These are phyloP conservation scores for Caenorhabditis drosophilae DNA, from an alignment of 2,888 invertebrate genomes.

Conservation along the genomic window DNA sequence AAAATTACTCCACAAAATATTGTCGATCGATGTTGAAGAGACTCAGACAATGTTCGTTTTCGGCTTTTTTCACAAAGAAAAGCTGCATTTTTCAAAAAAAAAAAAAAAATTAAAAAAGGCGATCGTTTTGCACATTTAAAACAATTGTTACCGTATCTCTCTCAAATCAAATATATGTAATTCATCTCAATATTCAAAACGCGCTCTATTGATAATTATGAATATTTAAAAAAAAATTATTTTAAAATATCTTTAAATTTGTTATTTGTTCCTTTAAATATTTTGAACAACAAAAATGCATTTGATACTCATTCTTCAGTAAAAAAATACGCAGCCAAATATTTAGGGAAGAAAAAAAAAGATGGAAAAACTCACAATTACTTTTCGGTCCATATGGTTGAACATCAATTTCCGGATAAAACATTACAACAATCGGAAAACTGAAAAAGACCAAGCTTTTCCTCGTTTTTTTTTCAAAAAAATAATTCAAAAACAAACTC, in stretches of 20 bases:
- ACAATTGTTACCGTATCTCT: no score
- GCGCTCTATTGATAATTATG: no score
- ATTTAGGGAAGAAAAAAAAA: not conserved
- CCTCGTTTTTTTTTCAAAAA: no score
- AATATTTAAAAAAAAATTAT: no score
- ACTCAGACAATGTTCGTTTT: constrained; percentile 58
- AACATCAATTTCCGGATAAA: constrained; percentile 62
- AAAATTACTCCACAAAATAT: constrained; percentile 62
- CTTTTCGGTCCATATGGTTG: constrained; percentile 63
- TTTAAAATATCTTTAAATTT: no score
- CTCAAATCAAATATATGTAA: not conserved
- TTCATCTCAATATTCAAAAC: not conserved
- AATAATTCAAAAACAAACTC: constrained; percentile 38
- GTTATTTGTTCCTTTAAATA: not conserved
- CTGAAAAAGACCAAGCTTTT: no score
- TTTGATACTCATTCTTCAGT: no score
- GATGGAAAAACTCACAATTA: constrained; percentile 52
- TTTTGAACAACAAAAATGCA: not conserved
- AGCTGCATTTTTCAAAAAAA: constrained; percentile 38
- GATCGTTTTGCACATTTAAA: no score
- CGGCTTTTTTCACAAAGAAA: constrained; percentile 64
- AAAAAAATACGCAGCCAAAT: no score
- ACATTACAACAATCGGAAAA: constrained; percentile 55
- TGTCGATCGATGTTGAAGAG: constrained; percentile 60
- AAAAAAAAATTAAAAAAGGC: constrained; percentile 4